These are phyloP conservation scores for Drosophila putrida DNA, from an alignment of 2,888 invertebrate species.

Conservation along the genomic window DNA sequence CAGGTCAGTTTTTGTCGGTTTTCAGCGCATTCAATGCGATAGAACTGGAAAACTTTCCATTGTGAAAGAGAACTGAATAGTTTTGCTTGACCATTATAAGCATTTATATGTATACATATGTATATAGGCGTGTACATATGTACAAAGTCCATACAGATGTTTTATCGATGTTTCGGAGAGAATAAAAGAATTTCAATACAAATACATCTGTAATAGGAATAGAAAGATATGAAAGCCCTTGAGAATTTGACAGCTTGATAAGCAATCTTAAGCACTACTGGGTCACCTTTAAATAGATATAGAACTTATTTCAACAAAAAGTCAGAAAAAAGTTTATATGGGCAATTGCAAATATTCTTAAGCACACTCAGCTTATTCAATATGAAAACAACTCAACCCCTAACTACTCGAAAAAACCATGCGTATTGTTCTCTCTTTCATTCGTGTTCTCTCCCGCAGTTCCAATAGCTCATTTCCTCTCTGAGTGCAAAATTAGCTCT, in stretches of 20 bases:
- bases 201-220: background rate
- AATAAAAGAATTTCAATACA: background rate
- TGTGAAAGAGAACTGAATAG: conserved; percentile 3
- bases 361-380: background rate
- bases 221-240: conserved; percentile 15
- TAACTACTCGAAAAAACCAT: background rate
- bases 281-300: conserved; percentile 19
- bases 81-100: conserved; percentile 3
- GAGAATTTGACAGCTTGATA: conserved; percentile 7
- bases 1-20: conserved; percentile 61
- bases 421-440: conserved; percentile 14
- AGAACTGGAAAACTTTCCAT: conserved; percentile 63
- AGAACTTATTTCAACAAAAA: conserved; percentile 3
- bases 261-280: conserved; percentile 5
- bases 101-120: conserved; percentile 7
- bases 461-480: conserved; percentile 19
- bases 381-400: conserved; percentile 14
- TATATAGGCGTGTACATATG: background rate
- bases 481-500: conserved; percentile 26
- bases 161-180: conserved; percentile 5
- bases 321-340: conserved; percentile 3
- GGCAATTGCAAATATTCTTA: background rate
- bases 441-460: conserved; percentile 7
- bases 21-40: conserved; percentile 26
- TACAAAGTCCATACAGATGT: background rate